Evolutionary conservation across 2,888 invertebrate species (phyloP), one percentile per base, ranked within the genome.

Genomic region (Lochmaea capreae): DNA sequence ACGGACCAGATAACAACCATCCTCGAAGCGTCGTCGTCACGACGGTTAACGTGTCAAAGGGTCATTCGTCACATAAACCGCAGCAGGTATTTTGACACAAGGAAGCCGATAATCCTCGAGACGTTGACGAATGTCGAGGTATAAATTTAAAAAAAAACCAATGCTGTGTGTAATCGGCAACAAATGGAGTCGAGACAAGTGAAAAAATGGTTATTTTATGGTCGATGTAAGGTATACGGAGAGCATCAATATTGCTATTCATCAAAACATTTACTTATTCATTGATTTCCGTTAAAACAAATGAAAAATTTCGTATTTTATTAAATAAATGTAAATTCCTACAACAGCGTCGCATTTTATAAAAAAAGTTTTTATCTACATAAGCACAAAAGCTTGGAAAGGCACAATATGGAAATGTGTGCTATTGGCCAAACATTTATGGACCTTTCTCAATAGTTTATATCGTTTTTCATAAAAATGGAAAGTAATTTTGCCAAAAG

Each of bases 131-230:
- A 81, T 80, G 76, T 68, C 33, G 26, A 69, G 70, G 59, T 77
- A 80, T 81, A 81, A 81, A 81, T 81, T 77, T 74, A 54, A 72
- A 43, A 43, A n/a, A 75, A 76, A 79, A 78, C 79, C 78, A 75
- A 80, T 65, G 67, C 58, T 54, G 78, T 61, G 76, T 73, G 76
- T 81, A 80, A 81, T 81, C 81, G 77, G 77, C 73, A 76, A 73
- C 77, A 76, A 78, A 77, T 77, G 77, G 75, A 75, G 72, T 72
- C 65, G 67, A 63, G 67, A 66, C 72, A 69, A 71, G 63, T 54
- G 58, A 77, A 77, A 77, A 77, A 75, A 71, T 69, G 49, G 63
- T 26, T 46, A 49, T 54, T 70, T 70, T 63, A 67, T 46, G 59
- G 22, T 18, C 18, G 26, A 26, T 46, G 59, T 59, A 12, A 26